Base-by-base conservation (phyloP, 2,113 vertebrate genomes). In the Salminus brasiliensis region DNA sequence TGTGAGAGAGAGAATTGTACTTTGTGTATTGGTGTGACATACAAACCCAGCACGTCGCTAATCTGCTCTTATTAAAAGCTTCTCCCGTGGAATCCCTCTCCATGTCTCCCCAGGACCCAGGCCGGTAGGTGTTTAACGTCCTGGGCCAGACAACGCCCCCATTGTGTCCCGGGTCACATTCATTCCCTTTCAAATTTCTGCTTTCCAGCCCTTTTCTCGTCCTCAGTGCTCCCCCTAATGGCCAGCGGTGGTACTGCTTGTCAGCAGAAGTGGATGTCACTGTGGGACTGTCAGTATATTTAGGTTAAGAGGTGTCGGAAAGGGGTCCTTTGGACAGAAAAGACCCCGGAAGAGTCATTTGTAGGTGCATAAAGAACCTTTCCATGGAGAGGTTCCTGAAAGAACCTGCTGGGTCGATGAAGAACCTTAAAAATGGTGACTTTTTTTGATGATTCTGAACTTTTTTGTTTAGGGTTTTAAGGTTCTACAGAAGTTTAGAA, bases 31-130 rank as follows among this genome's bases (percentile, higher is more conserved):
- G 53, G 32, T 45, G 62, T 36, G 67, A 34, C 71, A 68, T 59
- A 63, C 63, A 78, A 73, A 55, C 69, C 74, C 79, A 78, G 68
- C 59, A 78, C 23, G 70, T 45, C 59, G 66, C 74, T 84, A 84
- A 84, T 84, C 83, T 84, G 67, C 55, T 81, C 73, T 81, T 84
- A 78, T 81, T 81, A 81, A 84, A 84, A 62, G 74, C 69, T 72
- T 79, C 70, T 81, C 75, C 72, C 11, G 27, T 52, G 15, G 53
- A 68, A 55, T 72, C 23, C 68, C 80, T 53, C 68, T 60, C 32
- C 74, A 62, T 27, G 47, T 77, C 74, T 65, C 72, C 32, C 47
- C 67, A 71, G 67, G 78, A 79, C 34, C 32, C 60, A 59, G 45
- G 62, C 65, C 62, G 41, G 27, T 76, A 78, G 70, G 75, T 84